Percentiles rank a stretch among this genome's conserved stretches.
Evolutionary conservation across 1,140 invertebrate genomes (phyloP).

Genomic region (Drosophila willistoni): DNA sequence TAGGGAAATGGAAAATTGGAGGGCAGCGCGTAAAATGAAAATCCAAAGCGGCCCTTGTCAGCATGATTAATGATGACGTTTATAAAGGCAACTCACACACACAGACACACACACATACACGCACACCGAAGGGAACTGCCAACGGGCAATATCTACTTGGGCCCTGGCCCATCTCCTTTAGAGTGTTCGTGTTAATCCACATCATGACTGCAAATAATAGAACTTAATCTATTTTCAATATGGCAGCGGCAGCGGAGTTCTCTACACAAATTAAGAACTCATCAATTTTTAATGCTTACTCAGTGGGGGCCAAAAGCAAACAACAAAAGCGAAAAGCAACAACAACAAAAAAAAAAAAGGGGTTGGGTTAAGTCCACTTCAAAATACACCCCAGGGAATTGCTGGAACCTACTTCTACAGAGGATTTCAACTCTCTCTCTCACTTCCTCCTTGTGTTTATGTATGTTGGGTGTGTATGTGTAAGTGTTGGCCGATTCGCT

Average conservation of each 20-base stretch:
- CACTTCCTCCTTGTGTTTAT: too few species aligned
- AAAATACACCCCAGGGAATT: conserved; percentile 77
- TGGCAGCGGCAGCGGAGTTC: conserved; percentile 62
- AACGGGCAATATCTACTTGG: conserved; percentile 5
- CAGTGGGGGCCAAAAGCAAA: conserved; percentile 44
- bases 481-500: not conserved
- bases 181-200: conserved; percentile 79
- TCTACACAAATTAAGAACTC: conserved; percentile 81
- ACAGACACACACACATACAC: not conserved
- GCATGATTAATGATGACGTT: conserved; percentile 81
- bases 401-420: conserved; percentile 33
- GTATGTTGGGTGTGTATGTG: conserved; percentile 18
- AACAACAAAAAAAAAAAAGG: conserved; percentile 19
- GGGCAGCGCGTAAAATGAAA: conserved; percentile 70
- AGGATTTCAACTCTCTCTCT: not conserved
- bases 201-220: conserved; percentile 82
- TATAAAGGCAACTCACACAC: conserved; percentile 58
- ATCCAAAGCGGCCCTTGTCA: conserved; percentile 73
- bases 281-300: conserved; percentile 80
- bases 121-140: conserved; percentile 2
- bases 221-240: conserved; percentile 82
- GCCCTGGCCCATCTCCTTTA: conserved; percentile 20
- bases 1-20: conserved; percentile 38
- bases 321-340: not conserved
- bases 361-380: conserved; percentile 54